Conservation (phyloP, 1,140 invertebrate genomes). For the Drosophila pseudoananassae region DNA sequence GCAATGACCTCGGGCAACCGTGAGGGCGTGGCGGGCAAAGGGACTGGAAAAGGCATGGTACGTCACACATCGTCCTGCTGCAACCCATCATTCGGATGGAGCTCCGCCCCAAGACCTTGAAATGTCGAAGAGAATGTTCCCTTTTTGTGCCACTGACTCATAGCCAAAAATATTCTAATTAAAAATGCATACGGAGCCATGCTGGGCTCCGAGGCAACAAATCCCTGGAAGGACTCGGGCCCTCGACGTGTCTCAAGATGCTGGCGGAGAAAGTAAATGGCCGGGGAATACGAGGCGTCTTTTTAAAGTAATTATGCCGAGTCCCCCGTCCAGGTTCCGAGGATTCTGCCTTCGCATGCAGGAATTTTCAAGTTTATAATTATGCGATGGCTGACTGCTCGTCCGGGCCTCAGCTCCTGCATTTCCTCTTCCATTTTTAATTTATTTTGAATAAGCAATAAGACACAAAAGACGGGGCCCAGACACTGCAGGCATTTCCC, state of each 20-base stretch:
- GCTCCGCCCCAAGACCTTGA: slow-evolving; percentile 20
- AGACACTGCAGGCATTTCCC: slow-evolving; percentile 76
- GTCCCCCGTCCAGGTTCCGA: slow-evolving; percentile 9
- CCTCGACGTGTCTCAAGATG: slow-evolving; percentile 77
- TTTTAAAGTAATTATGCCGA: slow-evolving; percentile 75
- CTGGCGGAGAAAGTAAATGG: slow-evolving; percentile 54
- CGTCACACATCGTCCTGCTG: slow-evolving; percentile 9
- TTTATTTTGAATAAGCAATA: slow-evolving; percentile 72
- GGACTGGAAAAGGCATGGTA: slow-evolving; percentile 5
- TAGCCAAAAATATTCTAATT: slow-evolving; percentile 43
- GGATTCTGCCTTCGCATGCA: slow-evolving; percentile 27
- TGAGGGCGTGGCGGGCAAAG: slow-evolving; percentile 26
- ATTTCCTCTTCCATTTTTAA: slow-evolving; percentile 70
- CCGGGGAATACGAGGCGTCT: slow-evolving; percentile 38
- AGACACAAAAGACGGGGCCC: slow-evolving; percentile 60
- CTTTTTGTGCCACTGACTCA: slow-evolving; percentile 11
- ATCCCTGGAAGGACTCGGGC: slow-evolving; percentile 41
- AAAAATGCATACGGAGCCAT: slow-evolving; percentile 41
- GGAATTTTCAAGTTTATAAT: slow-evolving; percentile 80
- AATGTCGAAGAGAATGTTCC: slow-evolving; percentile 41
- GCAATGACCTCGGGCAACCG: slow-evolving; percentile 71
- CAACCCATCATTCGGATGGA: slow-evolving; percentile 43
- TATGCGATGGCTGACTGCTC: slow-evolving; percentile 57
- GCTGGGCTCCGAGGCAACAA: not conserved
- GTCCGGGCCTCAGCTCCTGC: slow-evolving; percentile 18